Evolutionary conservation across 1,140 invertebrate genomes (phyloP).

Genomic region (Tyrophagus putrescentiae): DNA sequence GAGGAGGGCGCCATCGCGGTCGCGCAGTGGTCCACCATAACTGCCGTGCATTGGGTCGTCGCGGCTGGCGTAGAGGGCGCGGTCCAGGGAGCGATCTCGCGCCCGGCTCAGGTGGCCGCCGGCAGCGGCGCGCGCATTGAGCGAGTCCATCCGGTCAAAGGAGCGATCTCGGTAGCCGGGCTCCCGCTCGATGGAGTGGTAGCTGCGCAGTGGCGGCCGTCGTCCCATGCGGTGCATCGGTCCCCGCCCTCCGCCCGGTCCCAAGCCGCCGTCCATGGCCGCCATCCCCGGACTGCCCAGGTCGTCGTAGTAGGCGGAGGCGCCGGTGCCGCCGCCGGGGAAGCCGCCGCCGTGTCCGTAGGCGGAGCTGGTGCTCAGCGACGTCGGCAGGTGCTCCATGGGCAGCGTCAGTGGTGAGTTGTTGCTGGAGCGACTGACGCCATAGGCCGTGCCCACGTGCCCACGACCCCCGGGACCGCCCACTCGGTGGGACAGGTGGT

Average conservation of each 20-base stretch:
- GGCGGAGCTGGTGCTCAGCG: constrained; percentile 22
- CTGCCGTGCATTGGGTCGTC: not conserved
- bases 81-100: constrained; percentile 45
- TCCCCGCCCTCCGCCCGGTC: not conserved
- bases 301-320: constrained; percentile 46
- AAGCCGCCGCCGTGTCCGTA: constrained; percentile 21
- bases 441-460: no score
- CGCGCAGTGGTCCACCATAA: constrained; percentile 12
- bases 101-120: no score
- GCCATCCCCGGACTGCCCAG: constrained; percentile 48
- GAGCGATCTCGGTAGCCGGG: constrained; percentile 44
- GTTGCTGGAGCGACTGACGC: constrained; percentile 27
- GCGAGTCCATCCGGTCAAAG: constrained; percentile 29
- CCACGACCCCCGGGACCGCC: not conserved
- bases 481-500: no score
- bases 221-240: constrained; percentile 17
- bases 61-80: constrained; percentile 29
- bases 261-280: constrained; percentile 8
- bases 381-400: constrained; percentile 22
- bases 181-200: constrained; percentile 56
- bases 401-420: constrained; percentile 28
- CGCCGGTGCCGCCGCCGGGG: constrained; percentile 21
- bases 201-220: constrained; percentile 40
- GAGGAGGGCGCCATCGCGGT: constrained; percentile 19
- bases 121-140: constrained; percentile 25